A percentile compares a stretch with the other conserved stretches of the same genome.
These are phyloP conservation scores for Phacellophora camtschatica DNA, from an alignment of 30 jellyfish, hydroid and myxozoan species.

Conservation along the genomic window DNA sequence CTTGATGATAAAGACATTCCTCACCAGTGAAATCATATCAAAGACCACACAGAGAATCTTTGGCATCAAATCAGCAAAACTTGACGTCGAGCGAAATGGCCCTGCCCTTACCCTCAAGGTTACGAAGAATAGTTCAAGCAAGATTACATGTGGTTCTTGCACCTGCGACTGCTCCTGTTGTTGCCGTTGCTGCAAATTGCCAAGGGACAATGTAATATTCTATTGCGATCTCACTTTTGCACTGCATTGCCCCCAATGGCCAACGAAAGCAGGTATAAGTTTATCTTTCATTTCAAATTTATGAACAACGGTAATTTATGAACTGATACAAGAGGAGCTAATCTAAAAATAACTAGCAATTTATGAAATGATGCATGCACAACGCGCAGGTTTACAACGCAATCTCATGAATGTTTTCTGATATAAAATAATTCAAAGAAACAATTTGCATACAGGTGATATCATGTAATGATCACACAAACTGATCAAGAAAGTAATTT, in stretches of 20 bases:
- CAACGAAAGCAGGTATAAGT: constrained; percentile 2
- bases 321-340: no score
- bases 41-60: background rate
- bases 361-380: no score
- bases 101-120: constrained; percentile 38
- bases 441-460: no score
- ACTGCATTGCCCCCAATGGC: constrained; percentile 44
- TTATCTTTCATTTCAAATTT: background rate
- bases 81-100: constrained; percentile 27
- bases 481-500: no score
- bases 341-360: no score
- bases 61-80: background rate
- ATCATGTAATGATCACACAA: no score
- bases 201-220: background rate
- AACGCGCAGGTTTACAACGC: no score
- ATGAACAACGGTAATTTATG: no score
- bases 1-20: background rate
- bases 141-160: background rate
- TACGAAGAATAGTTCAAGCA: background rate
- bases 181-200: background rate
- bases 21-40: background rate
- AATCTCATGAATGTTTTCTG: no score
- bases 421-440: no score
- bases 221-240: constrained; percentile 42
- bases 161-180: background rate